Base-by-base conservation (phyloP, 2,797 vertebrate species). In the Phylloscopus collybita region DNA sequence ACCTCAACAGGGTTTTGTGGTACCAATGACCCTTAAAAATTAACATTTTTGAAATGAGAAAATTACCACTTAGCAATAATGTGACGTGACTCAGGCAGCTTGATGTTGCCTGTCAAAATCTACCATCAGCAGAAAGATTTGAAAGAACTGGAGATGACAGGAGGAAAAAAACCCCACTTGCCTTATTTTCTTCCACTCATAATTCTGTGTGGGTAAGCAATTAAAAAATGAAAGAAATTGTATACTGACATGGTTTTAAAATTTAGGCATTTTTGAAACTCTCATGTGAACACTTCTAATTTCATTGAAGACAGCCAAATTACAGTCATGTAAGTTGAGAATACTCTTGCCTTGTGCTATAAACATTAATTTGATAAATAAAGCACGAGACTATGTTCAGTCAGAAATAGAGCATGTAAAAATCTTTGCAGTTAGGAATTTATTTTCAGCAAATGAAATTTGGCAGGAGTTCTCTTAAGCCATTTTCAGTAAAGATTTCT, bases 351-450 rank as follows among this genome's bases (percentile, higher is more conserved):
- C 20, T 83, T 54, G 22, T 67, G n/a, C 64, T 86, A 61, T 66
- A 93, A 87, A 91, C 32, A 67, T 73, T 88, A 61, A 53, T 90
- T 92, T 86, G 26, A 36, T 90, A 45, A 81, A 76, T 88, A 86
- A 88, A 78, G 25, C 49, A 79, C 23, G 26, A 69, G 45, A 26
- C 14, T 61, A 21, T 40, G 19, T 53, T 15, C 49, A 88, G 45
- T 80, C 59, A 86, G 51, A 88, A 87, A 73, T n/a, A 80, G 17
- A 75, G 10, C 15, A 75, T 16, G 26, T 79, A 81, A 54, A 87
- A 53, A 5, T 23, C 70, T 83, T 86, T 66, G n/a, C 30, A 29
- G 36, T 40, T 69, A 79, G 3, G 26, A 82, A 59, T 57, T 71
- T 79, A 66, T 91, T 93, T 91, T 83, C 42, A 88, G 34, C 10